These are phyloP conservation scores for Mesorhabditis belari DNA, from an alignment of 2,888 invertebrate genomes.

Conservation along the genomic window DNA sequence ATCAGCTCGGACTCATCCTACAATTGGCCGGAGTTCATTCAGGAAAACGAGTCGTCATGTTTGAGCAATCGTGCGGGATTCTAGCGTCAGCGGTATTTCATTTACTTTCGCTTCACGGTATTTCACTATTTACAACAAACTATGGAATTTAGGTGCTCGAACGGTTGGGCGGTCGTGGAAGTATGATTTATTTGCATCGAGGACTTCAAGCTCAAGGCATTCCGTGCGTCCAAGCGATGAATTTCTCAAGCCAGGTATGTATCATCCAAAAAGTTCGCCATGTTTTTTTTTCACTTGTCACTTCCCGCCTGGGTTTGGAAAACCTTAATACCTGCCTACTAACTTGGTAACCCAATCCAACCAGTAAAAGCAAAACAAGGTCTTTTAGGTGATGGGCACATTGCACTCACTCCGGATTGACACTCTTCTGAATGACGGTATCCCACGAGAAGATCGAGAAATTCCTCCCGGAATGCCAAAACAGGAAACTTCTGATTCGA, in stretches of 20 bases:
- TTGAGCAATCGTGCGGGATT: constrained; percentile 14
- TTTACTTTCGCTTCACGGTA: not conserved
- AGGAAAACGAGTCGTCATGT: constrained; percentile 51
- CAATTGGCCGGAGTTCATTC: constrained; percentile 74
- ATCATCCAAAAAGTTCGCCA: not conserved
- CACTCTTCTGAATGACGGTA: constrained; percentile 5
- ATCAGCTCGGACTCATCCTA: constrained; percentile 80
- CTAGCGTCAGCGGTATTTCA: not conserved
- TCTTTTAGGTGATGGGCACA: constrained; percentile 7
- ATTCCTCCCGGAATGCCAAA: not conserved
- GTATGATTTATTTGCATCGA: constrained; percentile 52
- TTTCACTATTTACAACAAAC: not conserved
- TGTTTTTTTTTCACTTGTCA: not conserved
- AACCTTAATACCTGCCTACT: no score
- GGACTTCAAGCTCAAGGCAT: constrained; percentile 26
- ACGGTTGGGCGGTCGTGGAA: constrained; percentile 64
- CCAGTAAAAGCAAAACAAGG: not conserved
- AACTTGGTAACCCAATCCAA: no score
- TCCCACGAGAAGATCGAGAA: not conserved
- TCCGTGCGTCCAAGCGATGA: constrained; percentile 35
- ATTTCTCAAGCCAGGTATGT: constrained; percentile 19
- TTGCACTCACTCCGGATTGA: constrained; percentile 12
- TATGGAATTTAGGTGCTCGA: constrained; percentile 63
- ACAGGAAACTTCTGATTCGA: no score
- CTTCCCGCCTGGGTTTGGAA: no score